Percentiles rank a stretch among this genome's conserved stretches.
phyloP scores from a whole-genome alignment of 2,888 invertebrate species.

The Cordylochernes scorpioides region DNA sequence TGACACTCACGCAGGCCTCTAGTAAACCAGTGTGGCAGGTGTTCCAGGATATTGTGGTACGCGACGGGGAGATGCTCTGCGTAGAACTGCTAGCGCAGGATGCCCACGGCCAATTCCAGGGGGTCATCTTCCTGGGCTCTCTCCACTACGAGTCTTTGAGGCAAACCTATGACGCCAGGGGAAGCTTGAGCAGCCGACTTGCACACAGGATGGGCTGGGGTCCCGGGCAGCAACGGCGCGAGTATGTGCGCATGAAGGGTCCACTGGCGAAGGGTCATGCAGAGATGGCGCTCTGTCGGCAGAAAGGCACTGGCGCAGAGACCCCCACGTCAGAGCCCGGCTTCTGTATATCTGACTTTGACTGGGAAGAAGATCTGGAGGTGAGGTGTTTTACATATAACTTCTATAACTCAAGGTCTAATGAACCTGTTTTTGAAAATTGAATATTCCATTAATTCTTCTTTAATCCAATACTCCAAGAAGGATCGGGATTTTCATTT shows the following conservation, averaged over 20 bases:
- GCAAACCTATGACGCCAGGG: conserved; percentile 81
- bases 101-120: conserved; percentile 52
- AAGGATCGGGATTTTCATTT: too few species aligned
- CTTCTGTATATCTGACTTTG: conserved; percentile 48
- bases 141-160: conserved; percentile 91
- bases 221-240: conserved; percentile 43
- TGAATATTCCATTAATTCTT: too few species aligned
- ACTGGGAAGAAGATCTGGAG: conserved; percentile 43
- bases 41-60: conserved; percentile 82
- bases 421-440: too few species aligned
- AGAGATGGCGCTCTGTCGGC: conserved; percentile 87
- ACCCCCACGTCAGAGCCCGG: conserved; percentile 79
- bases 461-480: too few species aligned
- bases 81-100: conserved; percentile 87
- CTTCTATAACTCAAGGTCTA: neutral
- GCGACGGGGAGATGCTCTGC: conserved; percentile 96
- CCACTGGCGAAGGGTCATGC: conserved; percentile 87
- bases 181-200: conserved; percentile 66
- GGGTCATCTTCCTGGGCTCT: conserved; percentile 86
- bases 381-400: conserved; percentile 20
- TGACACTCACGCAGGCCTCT: neutral
- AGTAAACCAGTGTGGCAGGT: conserved; percentile 26
- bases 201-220: conserved; percentile 59
- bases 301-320: conserved; percentile 65
- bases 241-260: conserved; percentile 94